These are phyloP conservation scores for Lycocorax pyrrhopterus DNA, from an alignment of 2,113 vertebrate genomes.

Conservation along the genomic window DNA sequence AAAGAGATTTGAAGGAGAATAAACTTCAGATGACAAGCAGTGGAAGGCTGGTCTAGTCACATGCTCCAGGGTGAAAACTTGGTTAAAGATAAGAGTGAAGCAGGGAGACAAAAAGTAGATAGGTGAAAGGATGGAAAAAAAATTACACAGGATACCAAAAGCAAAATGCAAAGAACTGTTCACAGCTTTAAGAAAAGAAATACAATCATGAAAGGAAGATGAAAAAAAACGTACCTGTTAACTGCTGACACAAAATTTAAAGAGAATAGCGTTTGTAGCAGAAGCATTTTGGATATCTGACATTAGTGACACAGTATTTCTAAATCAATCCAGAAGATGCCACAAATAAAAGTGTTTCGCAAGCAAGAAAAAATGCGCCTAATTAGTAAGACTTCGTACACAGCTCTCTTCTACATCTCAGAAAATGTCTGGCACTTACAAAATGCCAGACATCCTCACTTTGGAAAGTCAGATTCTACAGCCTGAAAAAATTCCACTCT, in stretches of 20 bases:
- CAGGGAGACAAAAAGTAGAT: background rate
- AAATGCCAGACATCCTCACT: constrained; percentile 13
- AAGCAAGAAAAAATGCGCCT: background rate
- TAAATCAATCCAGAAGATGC: background rate
- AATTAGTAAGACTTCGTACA: background rate
- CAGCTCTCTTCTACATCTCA: background rate
- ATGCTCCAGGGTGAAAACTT: background rate
- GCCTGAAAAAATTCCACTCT: background rate
- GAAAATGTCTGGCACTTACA: constrained; percentile 1
- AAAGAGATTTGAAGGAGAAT: constrained; percentile 25
- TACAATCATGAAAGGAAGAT: background rate
- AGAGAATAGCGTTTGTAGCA: background rate
- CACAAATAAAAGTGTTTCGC: background rate
- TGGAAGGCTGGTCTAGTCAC: background rate
- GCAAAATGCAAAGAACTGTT: background rate
- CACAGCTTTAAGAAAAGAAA: background rate
- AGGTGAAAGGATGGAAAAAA: background rate
- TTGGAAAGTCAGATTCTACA: background rate
- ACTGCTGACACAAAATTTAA: background rate
- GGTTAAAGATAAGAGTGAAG: background rate
- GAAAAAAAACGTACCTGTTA: background rate
- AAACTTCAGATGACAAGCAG: background rate
- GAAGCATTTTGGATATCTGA: background rate
- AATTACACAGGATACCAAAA: background rate
- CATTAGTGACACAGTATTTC: background rate